Evolutionary conservation across 2,888 invertebrate genomes (phyloP).

Genomic region (Conchocele bisecta): DNA sequence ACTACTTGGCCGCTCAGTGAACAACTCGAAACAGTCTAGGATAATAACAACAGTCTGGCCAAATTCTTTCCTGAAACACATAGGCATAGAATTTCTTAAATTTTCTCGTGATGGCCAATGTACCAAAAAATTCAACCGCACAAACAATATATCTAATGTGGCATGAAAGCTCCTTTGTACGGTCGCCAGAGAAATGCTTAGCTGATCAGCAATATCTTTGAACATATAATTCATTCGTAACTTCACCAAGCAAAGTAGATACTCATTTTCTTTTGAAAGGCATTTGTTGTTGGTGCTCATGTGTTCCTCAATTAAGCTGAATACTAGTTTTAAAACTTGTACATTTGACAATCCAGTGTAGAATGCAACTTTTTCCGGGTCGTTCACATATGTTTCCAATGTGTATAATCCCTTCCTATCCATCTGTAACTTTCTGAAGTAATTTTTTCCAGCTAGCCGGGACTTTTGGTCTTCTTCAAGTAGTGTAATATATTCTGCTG

Average conservation of each 20-base stretch:
- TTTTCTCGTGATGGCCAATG: slow-evolving; percentile 29
- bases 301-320: slow-evolving; percentile 14
- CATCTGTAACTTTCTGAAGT: no score
- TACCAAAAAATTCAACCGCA: slow-evolving; percentile 19
- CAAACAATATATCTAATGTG: slow-evolving; percentile 23
- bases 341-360: slow-evolving; percentile 33
- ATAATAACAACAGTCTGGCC: slow-evolving; percentile 27
- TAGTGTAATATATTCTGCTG: no score
- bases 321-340: slow-evolving; percentile 19
- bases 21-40: slow-evolving; percentile 33
- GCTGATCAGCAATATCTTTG: slow-evolving; percentile 24
- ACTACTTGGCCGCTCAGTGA: slow-evolving; percentile 25
- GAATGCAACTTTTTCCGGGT: slow-evolving; percentile 22
- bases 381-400: slow-evolving; percentile 10
- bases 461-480: no score
- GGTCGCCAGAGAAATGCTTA: slow-evolving; percentile 24
- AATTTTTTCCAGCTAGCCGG: no score
- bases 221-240: slow-evolving; percentile 31
- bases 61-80: slow-evolving; percentile 37
- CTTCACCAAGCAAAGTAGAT: slow-evolving; percentile 32
- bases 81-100: slow-evolving; percentile 34
- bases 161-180: slow-evolving; percentile 27
- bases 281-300: slow-evolving; percentile 10
- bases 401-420: no score
- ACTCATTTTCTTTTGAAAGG: slow-evolving; percentile 28